Evolutionary conservation across 2,113 vertebrate species (phyloP).

Genomic region (Cephalophus harveyi): DNA sequence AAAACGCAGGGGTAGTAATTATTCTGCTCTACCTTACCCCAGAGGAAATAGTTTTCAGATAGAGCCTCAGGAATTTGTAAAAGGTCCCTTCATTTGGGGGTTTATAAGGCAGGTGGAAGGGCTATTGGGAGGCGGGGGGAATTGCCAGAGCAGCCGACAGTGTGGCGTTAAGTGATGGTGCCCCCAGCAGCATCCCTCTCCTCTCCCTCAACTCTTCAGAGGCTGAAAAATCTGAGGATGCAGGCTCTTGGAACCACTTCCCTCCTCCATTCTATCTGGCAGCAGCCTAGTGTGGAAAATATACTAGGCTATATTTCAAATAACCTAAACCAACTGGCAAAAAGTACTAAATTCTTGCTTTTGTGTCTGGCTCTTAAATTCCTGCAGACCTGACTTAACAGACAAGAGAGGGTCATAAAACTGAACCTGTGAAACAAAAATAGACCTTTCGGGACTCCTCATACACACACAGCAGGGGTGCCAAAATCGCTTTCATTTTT

Average conservation of each 20-base stretch:
- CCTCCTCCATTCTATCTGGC: constrained; percentile 46
- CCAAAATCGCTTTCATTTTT: constrained; percentile 51
- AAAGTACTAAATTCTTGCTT: constrained; percentile 53
- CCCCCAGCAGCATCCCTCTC: not conserved
- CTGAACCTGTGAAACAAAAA: constrained; percentile 69
- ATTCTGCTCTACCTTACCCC: constrained; percentile 68
- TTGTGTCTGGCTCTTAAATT: constrained; percentile 71
- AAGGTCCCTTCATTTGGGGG: not conserved
- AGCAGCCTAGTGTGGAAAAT: constrained; percentile 60
- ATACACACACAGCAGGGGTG: constrained; percentile 26
- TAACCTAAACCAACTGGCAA: constrained; percentile 65
- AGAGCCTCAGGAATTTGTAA: constrained; percentile 41
- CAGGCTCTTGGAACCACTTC: not conserved
- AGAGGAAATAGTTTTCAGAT: constrained; percentile 67
- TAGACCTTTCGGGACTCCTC: constrained; percentile 66
- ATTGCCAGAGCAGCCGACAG: not conserved
- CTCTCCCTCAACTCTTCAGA: not conserved
- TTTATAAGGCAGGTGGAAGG: constrained; percentile 53
- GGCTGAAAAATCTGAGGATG: not conserved
- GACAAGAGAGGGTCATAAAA: constrained; percentile 73
- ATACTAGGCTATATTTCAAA: constrained; percentile 62
- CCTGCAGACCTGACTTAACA: constrained; percentile 72
- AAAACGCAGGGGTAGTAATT: constrained; percentile 77
- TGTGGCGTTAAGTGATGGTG: not conserved
- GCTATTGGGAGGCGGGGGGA: not conserved